phyloP scores from a whole-genome alignment of 2,113 vertebrate genomes.

The Tragelaphus scriptus region DNA sequence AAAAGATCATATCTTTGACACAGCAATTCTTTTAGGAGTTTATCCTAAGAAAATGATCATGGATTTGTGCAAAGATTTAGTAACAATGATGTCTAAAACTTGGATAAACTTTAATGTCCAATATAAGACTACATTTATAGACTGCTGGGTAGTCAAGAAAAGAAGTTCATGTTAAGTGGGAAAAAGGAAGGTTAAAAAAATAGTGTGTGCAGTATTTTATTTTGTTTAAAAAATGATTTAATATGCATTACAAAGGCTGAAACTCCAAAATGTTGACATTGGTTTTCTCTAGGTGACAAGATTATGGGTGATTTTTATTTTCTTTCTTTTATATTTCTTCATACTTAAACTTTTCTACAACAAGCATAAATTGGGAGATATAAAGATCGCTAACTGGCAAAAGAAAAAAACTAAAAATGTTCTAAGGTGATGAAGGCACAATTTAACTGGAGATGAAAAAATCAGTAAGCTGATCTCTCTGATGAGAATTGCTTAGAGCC shows the following conservation, averaged over 20 bases:
- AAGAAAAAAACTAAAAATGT: not conserved
- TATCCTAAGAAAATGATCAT: not conserved
- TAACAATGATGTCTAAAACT: not conserved
- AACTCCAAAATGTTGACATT: not conserved
- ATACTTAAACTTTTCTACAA: not conserved
- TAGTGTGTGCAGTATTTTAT: not conserved
- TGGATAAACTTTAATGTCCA: not conserved
- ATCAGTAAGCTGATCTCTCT: not conserved
- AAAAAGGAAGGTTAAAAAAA: not conserved
- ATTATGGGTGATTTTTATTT: not conserved
- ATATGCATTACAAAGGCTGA: not conserved
- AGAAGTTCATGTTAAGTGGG: not conserved
- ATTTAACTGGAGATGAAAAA: not conserved
- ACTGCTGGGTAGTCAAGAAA: not conserved
- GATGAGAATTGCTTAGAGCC: not conserved
- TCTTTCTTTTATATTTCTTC: not conserved
- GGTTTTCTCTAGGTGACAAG: not conserved
- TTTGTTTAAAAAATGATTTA: not conserved
- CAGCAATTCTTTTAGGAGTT: not conserved
- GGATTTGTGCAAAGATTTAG: not conserved
- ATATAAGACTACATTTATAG: not conserved
- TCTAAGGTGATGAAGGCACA: not conserved
- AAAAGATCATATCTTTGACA: not conserved
- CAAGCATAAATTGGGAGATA: not conserved
- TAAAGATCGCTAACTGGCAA: not conserved